Conservation (phyloP, 2,888 invertebrate species). For the Epinotia brunnichana region DNA sequence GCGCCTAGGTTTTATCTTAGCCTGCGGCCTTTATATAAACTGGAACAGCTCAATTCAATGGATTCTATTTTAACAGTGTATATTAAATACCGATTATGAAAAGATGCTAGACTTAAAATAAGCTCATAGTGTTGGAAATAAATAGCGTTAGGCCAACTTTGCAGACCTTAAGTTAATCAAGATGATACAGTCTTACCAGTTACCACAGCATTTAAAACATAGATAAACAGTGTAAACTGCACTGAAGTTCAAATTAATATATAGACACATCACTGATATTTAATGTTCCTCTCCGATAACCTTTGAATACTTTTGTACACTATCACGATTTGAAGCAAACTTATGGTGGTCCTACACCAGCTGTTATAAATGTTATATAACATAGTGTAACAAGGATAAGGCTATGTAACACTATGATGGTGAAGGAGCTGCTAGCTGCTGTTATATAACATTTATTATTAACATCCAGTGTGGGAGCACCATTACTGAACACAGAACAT, state of each 20-base stretch:
- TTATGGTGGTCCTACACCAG: background rate
- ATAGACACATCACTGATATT: constrained; percentile 4
- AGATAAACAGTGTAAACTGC: background rate
- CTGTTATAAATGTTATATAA: no score
- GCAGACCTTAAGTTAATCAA: constrained; percentile 19
- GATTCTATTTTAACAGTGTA: constrained; percentile 38
- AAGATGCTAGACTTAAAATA: constrained; percentile 70
- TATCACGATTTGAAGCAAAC: constrained; percentile 18
- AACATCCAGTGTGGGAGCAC: no score
- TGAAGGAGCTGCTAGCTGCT: no score
- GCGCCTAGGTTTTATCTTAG: constrained; percentile 33
- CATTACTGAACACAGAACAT: constrained; percentile 30
- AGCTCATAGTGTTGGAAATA: constrained; percentile 70
- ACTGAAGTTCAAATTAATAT: background rate
- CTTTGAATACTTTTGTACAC: constrained; percentile 31
- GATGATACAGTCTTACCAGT: constrained; percentile 6
- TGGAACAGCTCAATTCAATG: constrained; percentile 6
- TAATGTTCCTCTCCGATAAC: constrained; percentile 8
- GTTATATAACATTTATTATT: no score
- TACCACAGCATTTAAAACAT: constrained; percentile 1
- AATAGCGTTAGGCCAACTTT: constrained; percentile 72
- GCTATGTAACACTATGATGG: no score
- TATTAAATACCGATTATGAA: constrained; percentile 43
- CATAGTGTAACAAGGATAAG: no score
- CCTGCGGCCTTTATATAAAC: constrained; percentile 20